Base-by-base conservation (phyloP, 2,888 invertebrate species). In the Aethes cnicana region DNA sequence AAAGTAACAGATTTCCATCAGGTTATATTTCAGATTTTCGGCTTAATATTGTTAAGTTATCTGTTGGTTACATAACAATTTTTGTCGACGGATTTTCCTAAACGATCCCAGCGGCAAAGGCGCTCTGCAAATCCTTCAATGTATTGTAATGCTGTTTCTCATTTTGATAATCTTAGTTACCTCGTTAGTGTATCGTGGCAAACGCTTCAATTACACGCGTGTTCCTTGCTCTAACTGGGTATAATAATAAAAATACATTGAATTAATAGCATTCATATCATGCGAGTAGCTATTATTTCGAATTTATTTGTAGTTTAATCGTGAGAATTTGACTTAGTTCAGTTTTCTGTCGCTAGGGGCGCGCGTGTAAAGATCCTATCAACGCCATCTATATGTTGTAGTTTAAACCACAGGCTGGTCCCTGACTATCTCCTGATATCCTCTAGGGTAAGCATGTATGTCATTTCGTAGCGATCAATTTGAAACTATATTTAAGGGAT, bases 321-420 rank as follows among this genome's bases (percentile, higher is more conserved):
- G 7, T 11, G 9, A 2, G 7, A 5, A 12, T 18, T 20, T 11
- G n/a, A 20, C n/a, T 25, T 26, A 21, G 23, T 36, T 43, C 7
- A 23, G 12, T 16, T 21, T 30, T 9, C 2, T 9, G 17, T 30
- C 43, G 14, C 36, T 9, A 37, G 30, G 36, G 21, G 49, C 49
- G 43, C 23, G 17, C 2, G 36, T 25, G 23, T 17, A 8, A 25
- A n/a, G n/a, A 16, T 3, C 16, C 28, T n/a, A 36, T 8, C 23
- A 41, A 48, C 54, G 61, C 55, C 56, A 59, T 54, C 54, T 54
- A 56, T 63, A 58, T 61, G 67, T 77, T 72, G 70, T 80, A 77
- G 74, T 66, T 61, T 57, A 69, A 66, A 58, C 62, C 69, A 61
- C 86, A 81, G 87, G 87, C 87, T 85, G 87, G 87, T 80, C 74